Evolutionary conservation across 1,140 invertebrate genomes (phyloP), one percentile per base, ranked within the genome.

Genomic region (Lycorma delicatula): DNA sequence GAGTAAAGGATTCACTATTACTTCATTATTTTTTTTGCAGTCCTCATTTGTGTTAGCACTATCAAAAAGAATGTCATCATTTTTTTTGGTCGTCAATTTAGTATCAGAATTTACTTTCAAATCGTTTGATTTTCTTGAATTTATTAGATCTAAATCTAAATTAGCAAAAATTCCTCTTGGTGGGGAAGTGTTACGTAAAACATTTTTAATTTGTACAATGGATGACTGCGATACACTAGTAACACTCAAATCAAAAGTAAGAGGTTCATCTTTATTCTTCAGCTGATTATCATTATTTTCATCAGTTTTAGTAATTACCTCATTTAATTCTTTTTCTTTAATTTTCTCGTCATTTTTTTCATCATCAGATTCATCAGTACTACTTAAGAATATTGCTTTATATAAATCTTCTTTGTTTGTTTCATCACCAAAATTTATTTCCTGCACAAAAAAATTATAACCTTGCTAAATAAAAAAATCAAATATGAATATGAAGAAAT

Each of bases 151-250:
- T 12, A 86, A 76, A 71, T 86, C 82, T 22, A 89, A 70, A 59
- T 85, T 82, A 0, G 84, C 84, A 65, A 89, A 89, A 52, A 88
- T 85, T 1, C 85, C 85, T 58, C 81, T 74, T 1, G 83, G 80
- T 1, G 84, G 83, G 4, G 83, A 85, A 9, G 71, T 77, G 56
- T 85, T 87, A 51, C 82, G 75, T 60, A 81, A 70, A 0, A 74
- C 47, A 67, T 80, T 81, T 16, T 71, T 63, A 4, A 70, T 66
- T 61, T 23, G 36, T 27, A 48, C 50, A n/a, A n/a, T n/a, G n/a
- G n/a, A n/a, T n/a, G n/a, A n/a, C n/a, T n/a, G n/a, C n/a, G n/a
- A n/a, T n/a, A n/a, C n/a, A n/a, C n/a, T n/a, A n/a, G n/a, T n/a
- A n/a, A n/a, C n/a, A n/a, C n/a, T n/a, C n/a, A n/a, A n/a, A n/a